Evolutionary conservation across 2,888 invertebrate species (phyloP), one percentile per base, ranked within the genome.

Genomic region (Pseudococcus viburni): DNA sequence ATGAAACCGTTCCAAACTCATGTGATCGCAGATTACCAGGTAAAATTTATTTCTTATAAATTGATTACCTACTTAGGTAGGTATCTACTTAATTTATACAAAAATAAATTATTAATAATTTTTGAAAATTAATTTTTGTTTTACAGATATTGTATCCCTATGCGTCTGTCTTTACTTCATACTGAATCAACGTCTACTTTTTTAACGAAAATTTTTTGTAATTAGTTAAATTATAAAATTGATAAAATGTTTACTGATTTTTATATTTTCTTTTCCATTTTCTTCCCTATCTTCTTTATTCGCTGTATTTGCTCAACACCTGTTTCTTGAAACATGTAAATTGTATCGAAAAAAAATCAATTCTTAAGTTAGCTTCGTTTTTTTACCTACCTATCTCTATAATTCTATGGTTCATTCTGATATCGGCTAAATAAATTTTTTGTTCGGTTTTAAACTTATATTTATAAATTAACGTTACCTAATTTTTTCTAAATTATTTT

Each of bases 401-500:
- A 59, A 2, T 59, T 12, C 15, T 7, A 19, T 19, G 59, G 19
- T 59, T 19, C 8, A n/a, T 19, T 19, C 9, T 5, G 19, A 59
- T 59, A 33, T 33, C 26, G 26, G 26, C 26, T 33, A 33, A 33
- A 33, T 2, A 33, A 33, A 33, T 33, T 33, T 33, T 33, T 33
- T n/a, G n/a, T n/a, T 33, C 26, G 1, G 26, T 33, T 33, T 33
- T 3, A 33, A 19, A 59, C n/a, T n/a, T 8, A 4, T 59, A n/a
- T 8, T 19, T 17, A 59, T 59, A 59, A 59, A 19, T n/a, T 59
- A 59, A 6, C 51, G n/a, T 19, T 59, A n/a, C n/a, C n/a, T 59
- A 59, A 19, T 59, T 59, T 59, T 59, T 59, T 59, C n/a, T 4
- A 59, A 59, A 59, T 59, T 59, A 59, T 59, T 59, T 59, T 59